Base-by-base conservation (phyloP, 2,888 invertebrate genomes). In the Drosophila stalkeri region DNA sequence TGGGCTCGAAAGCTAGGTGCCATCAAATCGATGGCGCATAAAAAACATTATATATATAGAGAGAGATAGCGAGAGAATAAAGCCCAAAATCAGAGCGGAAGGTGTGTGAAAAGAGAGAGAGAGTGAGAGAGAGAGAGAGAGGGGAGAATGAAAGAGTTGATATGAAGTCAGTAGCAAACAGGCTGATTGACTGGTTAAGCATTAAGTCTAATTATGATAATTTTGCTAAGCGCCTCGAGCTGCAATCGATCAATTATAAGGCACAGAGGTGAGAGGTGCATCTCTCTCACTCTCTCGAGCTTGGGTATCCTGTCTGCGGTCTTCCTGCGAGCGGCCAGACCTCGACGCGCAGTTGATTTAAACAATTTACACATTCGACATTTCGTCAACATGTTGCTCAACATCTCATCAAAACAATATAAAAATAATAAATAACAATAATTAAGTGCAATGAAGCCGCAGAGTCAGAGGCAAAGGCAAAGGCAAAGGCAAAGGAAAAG, bases 401-500 rank as follows among this genome's bases (percentile, higher is more conserved):
- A 90, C 90, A 88, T 81, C 85, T 91, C 88, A 90, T 89, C 83
- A 89, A 90, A 89, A 81, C 82, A 85, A 88, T 88, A 90, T 89
- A 85, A 91, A 90, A 91, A 91, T 91, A 91, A 92, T 92, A 92
- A 92, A 92, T 92, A 92, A 92, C 92, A 92, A 92, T 92, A 92
- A 92, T 92, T 92, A 92, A 89, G 91, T 85, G 84, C 90, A 91
- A 90, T 92, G 86, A 88, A 91, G 85, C 86, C 84, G 86, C 80
- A 35, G n/a, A 31, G n/a, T 9, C n/a, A 16, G 5, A 27, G n/a
- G 8, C n/a, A 5, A 6, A 6, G 31, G 11, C 18, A 31, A 0
- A 31, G 31, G 11, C 27, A 31, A 1, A 12, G 35, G 52, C 11
- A 31, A 5, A 31, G 31, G 31, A 27, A 31, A 5, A n/a, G 11